Percentiles rank a stretch among this genome's conserved stretches.
Conservation (phyloP, 2,888 invertebrate genomes). For the Sympetrum striolatum region DNA sequence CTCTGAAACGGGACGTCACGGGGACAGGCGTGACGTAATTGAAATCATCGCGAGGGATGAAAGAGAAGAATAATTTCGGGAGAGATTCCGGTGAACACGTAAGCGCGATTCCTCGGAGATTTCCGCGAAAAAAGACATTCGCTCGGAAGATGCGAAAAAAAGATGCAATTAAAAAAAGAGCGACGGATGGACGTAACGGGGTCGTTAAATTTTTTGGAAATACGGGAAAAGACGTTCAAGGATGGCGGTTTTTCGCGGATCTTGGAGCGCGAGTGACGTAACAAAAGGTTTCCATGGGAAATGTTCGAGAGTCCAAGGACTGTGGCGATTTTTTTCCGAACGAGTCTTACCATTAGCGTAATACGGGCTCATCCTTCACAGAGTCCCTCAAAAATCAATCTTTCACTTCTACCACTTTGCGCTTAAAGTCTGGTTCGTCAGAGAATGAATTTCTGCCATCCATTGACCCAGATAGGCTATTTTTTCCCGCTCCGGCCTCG, state of each 20-base stretch:
- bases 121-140: too few species aligned
- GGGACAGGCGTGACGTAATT: too few species aligned
- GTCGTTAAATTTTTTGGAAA: background rate
- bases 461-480: constrained; percentile 25
- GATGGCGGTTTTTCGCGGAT: background rate
- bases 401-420: background rate
- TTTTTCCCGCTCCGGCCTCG: background rate
- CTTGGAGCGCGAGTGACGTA: background rate
- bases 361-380: background rate
- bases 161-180: background rate
- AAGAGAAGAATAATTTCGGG: too few species aligned
- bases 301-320: background rate
- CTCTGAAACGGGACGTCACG: too few species aligned
- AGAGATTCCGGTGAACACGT: too few species aligned
- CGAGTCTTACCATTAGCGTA: background rate
- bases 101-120: too few species aligned
- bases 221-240: background rate
- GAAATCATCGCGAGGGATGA: too few species aligned
- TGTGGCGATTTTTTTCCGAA: background rate
- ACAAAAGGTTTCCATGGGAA: background rate
- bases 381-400: background rate
- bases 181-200: background rate
- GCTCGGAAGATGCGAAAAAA: background rate
- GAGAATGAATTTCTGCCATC: constrained; percentile 11
- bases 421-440: background rate